Conservation (phyloP, 2,113 vertebrate species). For the Turnix velox region DNA sequence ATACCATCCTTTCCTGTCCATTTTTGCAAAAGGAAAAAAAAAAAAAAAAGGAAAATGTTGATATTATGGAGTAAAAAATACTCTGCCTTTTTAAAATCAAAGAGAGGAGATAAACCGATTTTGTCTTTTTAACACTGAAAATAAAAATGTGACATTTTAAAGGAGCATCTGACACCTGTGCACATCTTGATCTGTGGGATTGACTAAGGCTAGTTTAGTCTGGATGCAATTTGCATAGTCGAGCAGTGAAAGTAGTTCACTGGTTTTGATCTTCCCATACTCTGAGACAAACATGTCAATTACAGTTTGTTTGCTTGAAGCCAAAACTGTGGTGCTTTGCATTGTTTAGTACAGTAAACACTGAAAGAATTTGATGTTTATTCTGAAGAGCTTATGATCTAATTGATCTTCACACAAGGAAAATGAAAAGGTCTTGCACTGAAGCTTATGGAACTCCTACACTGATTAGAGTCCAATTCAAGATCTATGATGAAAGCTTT, state of each 20-base stretch:
- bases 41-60: fast-evolving
- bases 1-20: not conserved
- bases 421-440: conserved; percentile 59
- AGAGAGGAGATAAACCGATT: not conserved
- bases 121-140: not conserved
- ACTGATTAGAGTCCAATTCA: conserved; percentile 58
- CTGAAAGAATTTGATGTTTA: conserved; percentile 8
- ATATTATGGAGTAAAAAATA: not conserved
- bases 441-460: conserved; percentile 36
- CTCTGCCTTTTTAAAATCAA: not conserved
- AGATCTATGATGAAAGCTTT: conserved; percentile 49
- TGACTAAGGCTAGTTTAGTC: not conserved
- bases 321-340: conserved; percentile 26
- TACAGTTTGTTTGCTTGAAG: conserved; percentile 46
- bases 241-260: conserved; percentile 19
- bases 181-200: not conserved
- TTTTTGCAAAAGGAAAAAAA: not conserved
- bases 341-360: conserved; percentile 42
- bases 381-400: conserved; percentile 43
- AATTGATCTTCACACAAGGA: conserved; percentile 48
- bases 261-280: conserved; percentile 38
- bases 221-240: not conserved
- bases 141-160: not conserved
- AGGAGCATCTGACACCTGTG: not conserved
- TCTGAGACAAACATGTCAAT: conserved; percentile 55